Conservation (phyloP, 2,113 vertebrate species). For the Egretta garzetta region DNA sequence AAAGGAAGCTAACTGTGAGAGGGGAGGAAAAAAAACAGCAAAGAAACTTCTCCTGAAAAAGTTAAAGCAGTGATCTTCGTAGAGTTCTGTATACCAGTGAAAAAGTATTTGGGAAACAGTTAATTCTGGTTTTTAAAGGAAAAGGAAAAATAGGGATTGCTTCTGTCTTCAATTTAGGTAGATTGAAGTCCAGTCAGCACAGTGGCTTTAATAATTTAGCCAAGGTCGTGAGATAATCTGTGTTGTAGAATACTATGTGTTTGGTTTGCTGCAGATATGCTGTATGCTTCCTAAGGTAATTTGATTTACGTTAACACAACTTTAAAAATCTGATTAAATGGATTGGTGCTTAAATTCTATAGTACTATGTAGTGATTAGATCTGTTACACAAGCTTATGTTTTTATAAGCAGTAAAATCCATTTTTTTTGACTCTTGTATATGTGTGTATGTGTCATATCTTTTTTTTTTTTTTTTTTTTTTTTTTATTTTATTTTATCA, state of each 20-base stretch:
- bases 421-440: background rate
- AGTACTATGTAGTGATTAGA: background rate
- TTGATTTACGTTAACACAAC: background rate
- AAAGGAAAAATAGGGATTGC: background rate
- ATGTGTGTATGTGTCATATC: fast-evolving
- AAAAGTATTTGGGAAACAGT: background rate
- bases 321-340: background rate
- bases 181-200: background rate
- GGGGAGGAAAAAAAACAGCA: fast-evolving
- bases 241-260: background rate
- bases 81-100: background rate
- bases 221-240: background rate
- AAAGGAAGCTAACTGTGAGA: background rate
- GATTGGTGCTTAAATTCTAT: background rate
- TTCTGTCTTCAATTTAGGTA: background rate
- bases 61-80: background rate
- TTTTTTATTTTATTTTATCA: constrained; percentile 38
- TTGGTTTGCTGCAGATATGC: background rate
- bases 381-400: background rate
- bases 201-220: background rate
- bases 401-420: background rate
- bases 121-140: background rate
- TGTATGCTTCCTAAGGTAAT: background rate
- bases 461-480: too few relatives aligned
- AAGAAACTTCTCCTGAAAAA: background rate